Conservation (phyloP, 2,113 vertebrate species). For the Plestiodon gilberti region DNA sequence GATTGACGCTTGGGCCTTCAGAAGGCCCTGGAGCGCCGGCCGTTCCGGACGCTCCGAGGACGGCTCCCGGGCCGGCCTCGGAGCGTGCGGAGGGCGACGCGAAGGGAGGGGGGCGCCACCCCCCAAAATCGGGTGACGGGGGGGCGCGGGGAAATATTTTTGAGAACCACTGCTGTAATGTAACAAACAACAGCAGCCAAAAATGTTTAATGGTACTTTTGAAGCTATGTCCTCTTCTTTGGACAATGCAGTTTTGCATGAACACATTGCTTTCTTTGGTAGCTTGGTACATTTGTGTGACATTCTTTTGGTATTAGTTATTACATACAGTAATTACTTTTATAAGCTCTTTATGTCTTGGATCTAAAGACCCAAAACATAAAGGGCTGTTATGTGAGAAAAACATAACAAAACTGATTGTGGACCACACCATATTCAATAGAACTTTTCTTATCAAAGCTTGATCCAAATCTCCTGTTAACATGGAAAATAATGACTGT, state of each 20-base stretch:
- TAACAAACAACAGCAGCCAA: neutral
- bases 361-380: slow-evolving; percentile 28
- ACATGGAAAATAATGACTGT: neutral
- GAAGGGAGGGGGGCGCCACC: too few relatives aligned
- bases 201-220: neutral
- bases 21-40: too few relatives aligned
- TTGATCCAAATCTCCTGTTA: neutral
- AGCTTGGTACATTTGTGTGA: fast-evolving
- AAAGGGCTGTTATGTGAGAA: too few relatives aligned
- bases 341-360: neutral
- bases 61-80: too few relatives aligned
- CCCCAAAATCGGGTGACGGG: too few relatives aligned
- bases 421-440: neutral
- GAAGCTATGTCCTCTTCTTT: slow-evolving; percentile 1
- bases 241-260: neutral
- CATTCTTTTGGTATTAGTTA: neutral
- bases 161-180: too few relatives aligned
- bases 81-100: too few relatives aligned
- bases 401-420: neutral
- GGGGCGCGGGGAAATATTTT: too few relatives aligned
- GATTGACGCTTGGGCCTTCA: too few relatives aligned
- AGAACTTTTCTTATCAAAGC: neutral
- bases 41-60: too few relatives aligned
- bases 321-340: neutral
- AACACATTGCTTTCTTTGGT: neutral